Base-by-base conservation (phyloP, 2,888 invertebrate genomes). In the Orthosia cruda region DNA sequence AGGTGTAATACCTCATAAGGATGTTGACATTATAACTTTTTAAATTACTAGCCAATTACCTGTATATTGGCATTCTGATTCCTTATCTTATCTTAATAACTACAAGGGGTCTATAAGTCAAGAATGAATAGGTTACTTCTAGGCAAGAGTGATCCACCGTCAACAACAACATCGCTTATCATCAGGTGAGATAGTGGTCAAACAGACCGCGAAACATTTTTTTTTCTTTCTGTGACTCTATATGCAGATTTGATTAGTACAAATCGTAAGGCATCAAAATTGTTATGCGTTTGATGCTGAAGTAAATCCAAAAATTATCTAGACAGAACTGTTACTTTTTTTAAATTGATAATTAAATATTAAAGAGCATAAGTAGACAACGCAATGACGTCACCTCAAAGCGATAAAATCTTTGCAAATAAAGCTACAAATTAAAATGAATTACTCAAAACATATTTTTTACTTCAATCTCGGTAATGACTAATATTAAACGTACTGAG, bases 361-460 rank as follows among this genome's bases (percentile, higher is more conserved):
- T n/a, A 50, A 76, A 52, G 4, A 50, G 18, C 18, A n/a, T 13
- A 62, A 26, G 45, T 54, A 71, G 1, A 40, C 45, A 52, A 54
- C 13, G 13, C 20, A 64, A 57, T 71, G 20, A 70, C 64, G 50
- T 75, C 70, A 71, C 12, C 9, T 13, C 45, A 50, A 49, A n/a
- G 16, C 50, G 55, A 74, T 75, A 58, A 73, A 75, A 75, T 68
- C 67, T 78, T 71, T 50, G 64, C 83, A 73, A 85, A 79, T 82
- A 75, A 69, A 85, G 13, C 54, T 52, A 73, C 62, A 81, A 71
- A 78, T 74, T 81, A 77, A 84, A 71, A 67, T 71, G 71, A 81
- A 81, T 78, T 78, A 78, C 71, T 66, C 66, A 61, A 71, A 77
- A 78, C 78, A 67, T 63, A 55, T 52, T 78, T 81, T 84, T 80